Evolutionary conservation across 2,113 vertebrate species (phyloP).

Genomic region (Hypanus sabinus): DNA sequence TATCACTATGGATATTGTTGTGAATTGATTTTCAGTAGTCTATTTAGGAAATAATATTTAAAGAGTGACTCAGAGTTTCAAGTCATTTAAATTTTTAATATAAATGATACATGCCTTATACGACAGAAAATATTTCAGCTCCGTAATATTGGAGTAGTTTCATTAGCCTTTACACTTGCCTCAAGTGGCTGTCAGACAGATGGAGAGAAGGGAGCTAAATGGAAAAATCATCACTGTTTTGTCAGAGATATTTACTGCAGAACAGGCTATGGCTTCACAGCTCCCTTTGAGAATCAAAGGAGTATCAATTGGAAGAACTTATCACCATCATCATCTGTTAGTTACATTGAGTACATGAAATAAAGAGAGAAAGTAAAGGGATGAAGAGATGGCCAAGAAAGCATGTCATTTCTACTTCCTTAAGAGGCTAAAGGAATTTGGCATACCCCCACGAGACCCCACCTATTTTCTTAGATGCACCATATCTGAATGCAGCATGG

Average conservation of each 20-base stretch:
- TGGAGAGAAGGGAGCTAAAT: neutral
- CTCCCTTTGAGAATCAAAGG: neutral
- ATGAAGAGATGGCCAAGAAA: neutral
- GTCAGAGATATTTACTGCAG: neutral
- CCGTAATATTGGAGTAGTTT: neutral
- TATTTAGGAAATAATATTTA: neutral
- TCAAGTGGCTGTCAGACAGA: neutral
- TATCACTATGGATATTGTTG: neutral
- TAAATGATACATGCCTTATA: neutral
- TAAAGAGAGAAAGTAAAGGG: neutral
- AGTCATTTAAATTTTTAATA: neutral
- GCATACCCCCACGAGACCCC: too few species aligned
- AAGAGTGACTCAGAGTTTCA: neutral
- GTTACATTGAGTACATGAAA: too few species aligned
- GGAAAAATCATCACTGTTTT: neutral
- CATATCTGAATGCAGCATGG: too few species aligned
- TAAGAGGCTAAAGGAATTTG: too few species aligned
- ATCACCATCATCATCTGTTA: too few species aligned
- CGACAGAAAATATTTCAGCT: neutral
- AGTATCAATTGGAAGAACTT: neutral
- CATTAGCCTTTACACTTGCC: neutral
- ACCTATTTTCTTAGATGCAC: too few species aligned
- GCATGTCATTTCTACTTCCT: too few species aligned
- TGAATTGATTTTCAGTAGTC: neutral
- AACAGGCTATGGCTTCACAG: neutral